Evolutionary conservation across 2,888 invertebrate genomes (phyloP), one percentile per base, ranked within the genome.

Genomic region (Cerceris ruficornis): DNA sequence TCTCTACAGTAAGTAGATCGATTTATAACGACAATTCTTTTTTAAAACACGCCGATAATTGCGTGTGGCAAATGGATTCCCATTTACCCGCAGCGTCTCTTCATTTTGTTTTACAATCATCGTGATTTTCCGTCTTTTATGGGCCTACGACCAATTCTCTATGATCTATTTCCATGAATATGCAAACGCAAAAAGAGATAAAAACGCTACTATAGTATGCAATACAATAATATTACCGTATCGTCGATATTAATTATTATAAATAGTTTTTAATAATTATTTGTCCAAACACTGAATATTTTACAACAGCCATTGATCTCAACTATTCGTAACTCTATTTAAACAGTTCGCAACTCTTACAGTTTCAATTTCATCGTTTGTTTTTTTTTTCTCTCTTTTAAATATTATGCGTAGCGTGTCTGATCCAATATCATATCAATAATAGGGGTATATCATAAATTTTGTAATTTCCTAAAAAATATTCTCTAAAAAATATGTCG

Each of bases 391-490:
- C 28, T 2, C 28, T 28, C 28, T 28, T 28, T 58, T 80, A 79
- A 82, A 77, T 82, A 88, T 80, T 86, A 86, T 83, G 86, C 86
- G 74, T 86, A 82, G 85, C 84, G 85, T 88, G 83, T 88, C 87
- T 84, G 88, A 89, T 91, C 89, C 89, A 91, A 91, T 90, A 91
- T 88, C 85, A 86, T 90, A 90, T 90, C 90, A 90, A 91, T 91
- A 91, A 90, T 90, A 91, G 85, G 89, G 86, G 84, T 91, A 90
- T 91, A 91, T 91, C 85, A 88, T 91, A 91, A 91, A 91, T 91
- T 91, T 91, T 91, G 91, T 91, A 88, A 91, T 91, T 89, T 91
- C 89, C 90, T 91, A 91, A 91, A 91, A 91, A 91, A 91, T 91
- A 91, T 91, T 87, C 88, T 91, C 91, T 91, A 91, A 91, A 91